These are phyloP conservation scores for Pseudococcus longispinus DNA, from an alignment of 2,888 invertebrate genomes.

Conservation along the genomic window DNA sequence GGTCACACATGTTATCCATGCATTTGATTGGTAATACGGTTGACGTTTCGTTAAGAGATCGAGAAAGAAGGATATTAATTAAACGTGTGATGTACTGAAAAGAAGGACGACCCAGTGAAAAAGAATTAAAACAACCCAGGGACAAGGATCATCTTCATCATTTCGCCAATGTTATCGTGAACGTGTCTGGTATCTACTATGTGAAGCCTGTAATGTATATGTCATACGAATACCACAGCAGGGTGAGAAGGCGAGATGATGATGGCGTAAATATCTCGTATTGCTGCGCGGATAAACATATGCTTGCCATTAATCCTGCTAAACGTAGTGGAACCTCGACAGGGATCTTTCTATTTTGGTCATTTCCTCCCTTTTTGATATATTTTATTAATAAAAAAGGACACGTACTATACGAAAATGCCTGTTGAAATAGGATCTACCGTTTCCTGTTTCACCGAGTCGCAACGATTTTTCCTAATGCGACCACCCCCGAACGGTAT, in stretches of 20 bases:
- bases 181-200: neutral
- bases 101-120: neutral
- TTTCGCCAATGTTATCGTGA: neutral
- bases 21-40: neutral
- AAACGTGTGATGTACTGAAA: neutral
- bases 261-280: constrained; percentile 13
- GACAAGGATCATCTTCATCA: too few species aligned
- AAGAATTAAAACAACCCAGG: neutral
- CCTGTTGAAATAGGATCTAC: constrained; percentile 19
- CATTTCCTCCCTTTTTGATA: constrained; percentile 55
- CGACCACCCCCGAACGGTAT: constrained; percentile 34
- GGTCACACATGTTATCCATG: neutral
- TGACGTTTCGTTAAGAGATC: neutral
- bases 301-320: constrained; percentile 55
- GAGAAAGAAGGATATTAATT: constrained; percentile 1
- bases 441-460: constrained; percentile 28
- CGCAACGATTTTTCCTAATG: neutral
- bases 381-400: constrained; percentile 43
- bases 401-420: constrained; percentile 15
- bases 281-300: constrained; percentile 44
- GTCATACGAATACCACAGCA: neutral
- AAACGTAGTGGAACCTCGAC: constrained; percentile 52
- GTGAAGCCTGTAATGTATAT: too few species aligned
- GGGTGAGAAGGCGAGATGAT: neutral
- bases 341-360: constrained; percentile 53